phyloP scores from a whole-genome alignment of 2,113 vertebrate genomes.

The Myrmophylax atrothorax region DNA sequence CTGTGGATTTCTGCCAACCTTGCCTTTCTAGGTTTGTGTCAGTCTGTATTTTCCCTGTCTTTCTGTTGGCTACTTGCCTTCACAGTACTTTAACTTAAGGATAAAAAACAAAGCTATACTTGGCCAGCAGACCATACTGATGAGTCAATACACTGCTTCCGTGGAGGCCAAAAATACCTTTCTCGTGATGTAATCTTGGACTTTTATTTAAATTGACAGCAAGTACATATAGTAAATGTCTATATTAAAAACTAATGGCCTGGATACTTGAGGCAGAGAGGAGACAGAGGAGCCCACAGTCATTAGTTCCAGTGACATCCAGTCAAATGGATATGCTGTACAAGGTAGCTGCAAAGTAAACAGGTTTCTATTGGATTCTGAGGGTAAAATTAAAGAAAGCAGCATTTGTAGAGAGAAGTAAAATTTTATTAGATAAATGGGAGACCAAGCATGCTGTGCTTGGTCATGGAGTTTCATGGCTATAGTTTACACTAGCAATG shows the following conservation, averaged over 20 bases:
- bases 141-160: not conserved
- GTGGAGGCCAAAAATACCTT: not conserved
- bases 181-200: not conserved
- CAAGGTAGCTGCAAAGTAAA: not conserved
- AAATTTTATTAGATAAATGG: not conserved
- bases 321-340: not conserved
- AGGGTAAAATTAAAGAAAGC: not conserved
- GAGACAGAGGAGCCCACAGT: not conserved
- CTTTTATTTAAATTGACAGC: not conserved
- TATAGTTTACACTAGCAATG: not conserved
- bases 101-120: not conserved
- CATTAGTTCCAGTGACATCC: not conserved
- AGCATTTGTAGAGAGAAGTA: not conserved
- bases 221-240: not conserved
- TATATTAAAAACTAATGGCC: not conserved
- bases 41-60: not conserved
- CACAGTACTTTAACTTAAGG: not conserved
- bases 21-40: constrained; percentile 32
- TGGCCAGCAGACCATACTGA: not conserved
- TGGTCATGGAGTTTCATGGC: not conserved
- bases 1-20: not conserved
- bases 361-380: not conserved
- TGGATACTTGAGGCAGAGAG: not conserved
- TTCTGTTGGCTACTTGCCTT: constrained; percentile 1
- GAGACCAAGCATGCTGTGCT: not conserved